Evolutionary conservation across 2,888 invertebrate species (phyloP).

Genomic region (Drepana falcataria): DNA sequence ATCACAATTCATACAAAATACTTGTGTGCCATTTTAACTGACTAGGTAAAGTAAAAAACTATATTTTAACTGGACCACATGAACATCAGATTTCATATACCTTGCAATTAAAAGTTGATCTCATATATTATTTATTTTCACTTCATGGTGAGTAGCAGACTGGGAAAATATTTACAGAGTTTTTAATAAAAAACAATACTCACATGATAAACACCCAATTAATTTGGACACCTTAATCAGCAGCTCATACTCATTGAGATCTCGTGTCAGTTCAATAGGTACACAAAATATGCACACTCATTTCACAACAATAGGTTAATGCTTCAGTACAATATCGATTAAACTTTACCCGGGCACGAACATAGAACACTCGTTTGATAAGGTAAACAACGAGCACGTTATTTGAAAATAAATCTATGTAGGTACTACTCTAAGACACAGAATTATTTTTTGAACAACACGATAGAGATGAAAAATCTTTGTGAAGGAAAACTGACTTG

Average conservation of each 20-base stretch:
- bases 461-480: constrained; percentile 27
- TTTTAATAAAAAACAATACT: constrained; percentile 12
- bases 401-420: constrained; percentile 38
- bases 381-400: constrained; percentile 39
- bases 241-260: constrained; percentile 38
- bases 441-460: constrained; percentile 25
- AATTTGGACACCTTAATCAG: constrained; percentile 17
- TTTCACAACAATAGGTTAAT: constrained; percentile 52
- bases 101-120: too few species aligned
- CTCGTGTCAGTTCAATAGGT: constrained; percentile 43
- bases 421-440: constrained; percentile 15
- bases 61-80: too few species aligned
- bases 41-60: too few species aligned
- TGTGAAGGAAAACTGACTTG: constrained; percentile 22
- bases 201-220: constrained; percentile 19
- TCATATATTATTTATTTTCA: too few species aligned
- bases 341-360: constrained; percentile 41
- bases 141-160: not conserved
- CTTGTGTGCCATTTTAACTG: too few species aligned
- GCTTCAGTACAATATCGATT: constrained; percentile 50
- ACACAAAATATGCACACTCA: constrained; percentile 58
- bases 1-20: too few species aligned
- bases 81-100: too few species aligned
- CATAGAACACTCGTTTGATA: constrained; percentile 36
- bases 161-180: not conserved